Conservation (phyloP, 2,888 invertebrate species). For the Scotopteryx bipunctaria region DNA sequence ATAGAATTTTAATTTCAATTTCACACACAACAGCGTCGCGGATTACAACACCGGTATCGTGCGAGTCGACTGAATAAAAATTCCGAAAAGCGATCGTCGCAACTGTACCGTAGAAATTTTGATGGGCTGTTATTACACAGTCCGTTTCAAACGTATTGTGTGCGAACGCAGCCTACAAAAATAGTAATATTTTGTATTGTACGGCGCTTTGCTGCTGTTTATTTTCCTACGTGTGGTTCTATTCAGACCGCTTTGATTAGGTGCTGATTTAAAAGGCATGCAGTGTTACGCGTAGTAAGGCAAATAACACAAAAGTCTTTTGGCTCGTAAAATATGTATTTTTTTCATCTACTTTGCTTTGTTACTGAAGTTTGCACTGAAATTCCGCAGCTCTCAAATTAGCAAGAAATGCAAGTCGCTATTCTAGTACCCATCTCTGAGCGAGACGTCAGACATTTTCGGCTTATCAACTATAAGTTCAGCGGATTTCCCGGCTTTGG, state of each 20-base stretch:
- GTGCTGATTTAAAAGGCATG: conserved; percentile 32
- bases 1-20: conserved; percentile 81
- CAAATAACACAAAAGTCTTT: conserved; percentile 2
- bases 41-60: conserved; percentile 61
- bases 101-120: conserved; percentile 74
- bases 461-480: conserved; percentile 31
- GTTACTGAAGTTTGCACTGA: background rate
- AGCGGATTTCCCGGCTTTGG: conserved; percentile 24
- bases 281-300: conserved; percentile 10
- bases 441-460: conserved; percentile 26
- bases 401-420: conserved; percentile 13
- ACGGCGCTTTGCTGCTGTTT: conserved; percentile 37
- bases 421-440: conserved; percentile 1
- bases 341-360: background rate
- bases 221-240: conserved; percentile 38
- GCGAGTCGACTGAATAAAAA: conserved; percentile 55
- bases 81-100: conserved; percentile 61
- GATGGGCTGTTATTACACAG: conserved; percentile 77
- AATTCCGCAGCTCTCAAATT: conserved; percentile 6
- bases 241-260: conserved; percentile 41
- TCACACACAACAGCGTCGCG: conserved; percentile 68
- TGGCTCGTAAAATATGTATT: background rate
- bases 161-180: conserved; percentile 53
- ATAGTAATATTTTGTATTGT: conserved; percentile 55
- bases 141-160: conserved; percentile 76